Evolutionary conservation across 1,140 invertebrate species (phyloP), one percentile per base, ranked within the genome.

Genomic region (Drosophila auraria): DNA sequence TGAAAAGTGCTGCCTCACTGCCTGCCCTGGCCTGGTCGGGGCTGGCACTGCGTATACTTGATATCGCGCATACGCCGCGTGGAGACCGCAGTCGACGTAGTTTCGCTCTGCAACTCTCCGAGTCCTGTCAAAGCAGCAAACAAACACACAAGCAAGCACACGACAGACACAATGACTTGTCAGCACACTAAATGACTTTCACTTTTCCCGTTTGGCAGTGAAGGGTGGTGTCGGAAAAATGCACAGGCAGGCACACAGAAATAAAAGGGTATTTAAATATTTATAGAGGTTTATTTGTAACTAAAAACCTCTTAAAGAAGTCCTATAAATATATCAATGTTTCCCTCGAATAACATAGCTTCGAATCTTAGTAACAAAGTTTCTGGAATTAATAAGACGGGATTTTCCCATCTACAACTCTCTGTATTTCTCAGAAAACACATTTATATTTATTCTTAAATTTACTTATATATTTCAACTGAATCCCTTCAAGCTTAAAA

Each of bases 41-140:
- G 42, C 60, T 25, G 59, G 33, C 65, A 17, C 45, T 73, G 79
- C 80, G 83, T 87, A 87, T 87, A 78, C 83, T 78, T 87, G 80
- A 87, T 87, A 83, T 87, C 87, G 62, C 84, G 84, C 40, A 87
- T 89, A 90, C 84, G 84, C 69, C 78, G 65, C 68, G 69, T 74
- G 80, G 81, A 78, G 54, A 78, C 53, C 33, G 36, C 53, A 15
- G 25, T 11, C 33, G 33, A 33, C 56, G 27, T 6, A 44, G 15
- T 38, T 33, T 11, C 23, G 9, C 42, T 36, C 62, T 23, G 25
- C 11, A 30, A 47, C 70, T 14, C 53, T 49, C 47, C 45, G 49
- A 65, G 59, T 59, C 70, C 83, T 82, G 75, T 87, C 82, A 84
- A 78, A 68, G 82, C 68, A 68, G 59, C 79, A 30, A 69, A 38